Evolutionary conservation across 2,888 invertebrate species (phyloP), one percentile per base, ranked within the genome.

Genomic region (Alviniconcha strummeri): DNA sequence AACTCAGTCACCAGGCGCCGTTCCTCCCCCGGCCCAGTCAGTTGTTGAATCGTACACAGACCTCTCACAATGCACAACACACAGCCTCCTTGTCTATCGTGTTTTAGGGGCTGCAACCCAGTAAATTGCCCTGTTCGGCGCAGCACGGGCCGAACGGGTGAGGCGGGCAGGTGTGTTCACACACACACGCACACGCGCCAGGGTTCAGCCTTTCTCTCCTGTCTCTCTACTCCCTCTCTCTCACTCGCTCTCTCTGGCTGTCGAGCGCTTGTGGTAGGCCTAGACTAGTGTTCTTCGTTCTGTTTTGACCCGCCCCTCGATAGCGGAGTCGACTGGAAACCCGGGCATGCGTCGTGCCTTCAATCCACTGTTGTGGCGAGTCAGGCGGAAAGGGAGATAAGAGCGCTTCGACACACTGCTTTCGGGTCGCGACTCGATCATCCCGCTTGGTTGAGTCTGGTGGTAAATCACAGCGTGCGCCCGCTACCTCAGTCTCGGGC

Each of bases 321-420:
- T 15, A n/a, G 6, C 17, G 69, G 15, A 69, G n/a, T 69, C 17
- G 69, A 69, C 13, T 17, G 69, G n/a, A 15, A 69, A 69, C 69
- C 69, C n/a, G 69, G 15, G 69, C 69, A 69, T 69, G 69, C 69
- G 69, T 69, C 17, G 17, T n/a, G 69, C n/a, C 69, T 17, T n/a
- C 69, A 13, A 15, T 78, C 52, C 78, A 64, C 36, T 57, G 36
- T 17, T 36, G 36, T 13, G 36, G 52, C 36, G 78, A 64, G 52
- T 60, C 64, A 19, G 64, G 78, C 60, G 64, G 78, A 64, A 78
- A 78, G 78, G 78, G 78, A 78, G 78, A 78, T 78, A 78, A 78
- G 60, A 36, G 19, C 78, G 78, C 57, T 64, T 64, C 78, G 60
- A 64, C 57, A 64, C 64, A 64, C n/a, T 13, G 78, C 64, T 52